These are phyloP conservation scores for Monodelphis domestica DNA, from an alignment of 2,797 vertebrate species.

Conservation along the genomic window DNA sequence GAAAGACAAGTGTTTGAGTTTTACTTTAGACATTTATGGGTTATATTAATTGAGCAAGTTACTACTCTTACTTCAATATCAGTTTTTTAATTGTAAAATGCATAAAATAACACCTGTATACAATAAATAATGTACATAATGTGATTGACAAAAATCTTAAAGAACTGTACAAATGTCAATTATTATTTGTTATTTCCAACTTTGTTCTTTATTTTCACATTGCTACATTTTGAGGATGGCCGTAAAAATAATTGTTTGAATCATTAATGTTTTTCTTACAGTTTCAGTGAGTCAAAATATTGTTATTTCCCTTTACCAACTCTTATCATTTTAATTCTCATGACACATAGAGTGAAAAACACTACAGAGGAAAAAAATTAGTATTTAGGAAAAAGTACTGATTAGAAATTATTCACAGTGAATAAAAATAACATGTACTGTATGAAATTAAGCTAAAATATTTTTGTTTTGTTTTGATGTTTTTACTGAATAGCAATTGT, in stretches of 20 bases:
- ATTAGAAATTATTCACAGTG: not conserved
- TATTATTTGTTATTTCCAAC: not conserved
- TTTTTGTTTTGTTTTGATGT: too few relatives aligned
- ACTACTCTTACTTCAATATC: not conserved
- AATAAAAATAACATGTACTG: not conserved
- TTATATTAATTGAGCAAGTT: not conserved
- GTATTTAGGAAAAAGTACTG: not conserved
- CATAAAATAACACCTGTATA: not conserved
- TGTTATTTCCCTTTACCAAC: not conserved
- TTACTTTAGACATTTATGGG: not conserved
- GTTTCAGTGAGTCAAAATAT: not conserved
- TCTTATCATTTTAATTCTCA: not conserved
- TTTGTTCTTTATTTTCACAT: not conserved
- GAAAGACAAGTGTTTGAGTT: not conserved
- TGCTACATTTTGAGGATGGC: slow-evolving; percentile 2
- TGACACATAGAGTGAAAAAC: not conserved
- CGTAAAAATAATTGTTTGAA: slow-evolving; percentile 33
- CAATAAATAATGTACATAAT: not conserved
- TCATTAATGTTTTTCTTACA: not conserved
- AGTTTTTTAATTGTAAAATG: not conserved
- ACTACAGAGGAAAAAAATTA: not conserved
- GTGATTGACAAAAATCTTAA: not conserved
- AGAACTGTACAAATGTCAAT: not conserved
- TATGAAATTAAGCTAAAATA: not conserved
- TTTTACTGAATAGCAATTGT: too few relatives aligned